Base-by-base conservation (phyloP, 2,888 invertebrate species). In the Drosophila atripex region DNA sequence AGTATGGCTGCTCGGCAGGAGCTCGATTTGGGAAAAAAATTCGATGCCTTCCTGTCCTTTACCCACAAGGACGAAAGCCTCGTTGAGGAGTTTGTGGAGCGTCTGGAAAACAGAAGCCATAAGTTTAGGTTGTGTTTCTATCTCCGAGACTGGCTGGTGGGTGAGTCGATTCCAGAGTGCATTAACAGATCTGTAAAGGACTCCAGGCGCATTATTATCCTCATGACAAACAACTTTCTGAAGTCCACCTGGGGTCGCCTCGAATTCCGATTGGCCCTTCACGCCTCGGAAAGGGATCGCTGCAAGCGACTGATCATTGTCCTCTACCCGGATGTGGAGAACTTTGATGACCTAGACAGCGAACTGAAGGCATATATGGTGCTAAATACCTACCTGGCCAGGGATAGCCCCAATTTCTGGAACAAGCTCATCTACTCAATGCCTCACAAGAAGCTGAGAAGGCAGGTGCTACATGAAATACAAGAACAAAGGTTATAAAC, bases 241-340 rank as follows among this genome's bases (percentile, higher is more conserved):
- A 47, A 58, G 7, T 74, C 66, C 23, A 57, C 60, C 11, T 74
- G 71, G 74, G 74, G 74, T 1, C 60, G 65, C 0, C 59, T 75
- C 3, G 75, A 72, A 53, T 75, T 75, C 23, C 72, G 69, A 1
- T 30, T 50, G 1, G 72, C 75, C 6, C 53, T 75, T 5, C 58
- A 59, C 11, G 75, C 68, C 18, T 63, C 58, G 9, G 59, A 61
- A 0, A n/a, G 50, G 9, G 69, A 75, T 14, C 51, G 49, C 1
- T 32, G 52, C 50, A 75, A 75, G 25, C 72, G 72, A 1, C 16
- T 72, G 16, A 72, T 75, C 14, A 47, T 75, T 1, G 68, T 75
- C 12, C 41, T 75, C 1, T 75, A 75, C 54, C 75, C 68, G 2
- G 72, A 68, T 1, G 53, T 75, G 8, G 21, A 23, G 25, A 46